Evolutionary conservation across 2,888 invertebrate genomes (phyloP).

Genomic region (Galerucella pusilla): DNA sequence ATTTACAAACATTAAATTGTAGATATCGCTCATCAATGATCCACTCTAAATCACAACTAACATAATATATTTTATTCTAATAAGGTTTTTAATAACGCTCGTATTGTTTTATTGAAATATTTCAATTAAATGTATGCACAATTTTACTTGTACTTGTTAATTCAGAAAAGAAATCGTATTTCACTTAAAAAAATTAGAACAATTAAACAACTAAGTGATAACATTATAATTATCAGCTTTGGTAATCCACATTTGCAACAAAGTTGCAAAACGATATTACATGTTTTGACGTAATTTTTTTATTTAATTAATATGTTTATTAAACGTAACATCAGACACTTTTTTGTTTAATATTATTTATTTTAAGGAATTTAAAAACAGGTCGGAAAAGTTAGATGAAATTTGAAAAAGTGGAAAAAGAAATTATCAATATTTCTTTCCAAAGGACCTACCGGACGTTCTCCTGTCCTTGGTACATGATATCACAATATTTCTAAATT

Average conservation of each 20-base stretch:
- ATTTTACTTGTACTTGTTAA: background rate
- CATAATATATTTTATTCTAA: background rate
- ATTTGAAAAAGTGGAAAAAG: no score
- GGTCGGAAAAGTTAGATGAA: no score
- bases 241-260: conserved; percentile 4
- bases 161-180: conserved; percentile 3
- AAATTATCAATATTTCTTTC: no score
- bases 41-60: background rate
- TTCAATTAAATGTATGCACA: background rate
- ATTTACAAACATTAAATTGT: background rate
- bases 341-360: no score
- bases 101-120: background rate
- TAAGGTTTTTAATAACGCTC: background rate
- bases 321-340: background rate
- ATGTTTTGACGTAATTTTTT: background rate
- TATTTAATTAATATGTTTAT: background rate
- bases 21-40: background rate
- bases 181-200: conserved; percentile 1
- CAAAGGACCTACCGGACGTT: no score
- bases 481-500: no score
- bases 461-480: no score
- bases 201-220: conserved; percentile 4
- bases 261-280: background rate
- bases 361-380: no score
- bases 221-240: background rate